These are phyloP conservation scores for Ciona savignyi DNA, from an alignment of 23 tunicate species.

Conservation along the genomic window DNA sequence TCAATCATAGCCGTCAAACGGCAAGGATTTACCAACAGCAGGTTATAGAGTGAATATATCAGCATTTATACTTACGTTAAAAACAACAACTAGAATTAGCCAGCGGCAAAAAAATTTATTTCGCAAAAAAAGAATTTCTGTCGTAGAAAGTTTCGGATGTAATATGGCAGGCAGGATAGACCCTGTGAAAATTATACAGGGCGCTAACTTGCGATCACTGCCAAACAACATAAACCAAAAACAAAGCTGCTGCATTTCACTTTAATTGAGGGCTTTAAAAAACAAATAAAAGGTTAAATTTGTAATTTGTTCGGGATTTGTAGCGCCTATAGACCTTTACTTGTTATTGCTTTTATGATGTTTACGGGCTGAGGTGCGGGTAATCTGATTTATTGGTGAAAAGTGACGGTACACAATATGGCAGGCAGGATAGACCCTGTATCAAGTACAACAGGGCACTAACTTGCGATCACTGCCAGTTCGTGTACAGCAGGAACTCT, in stretches of 20 bases:
- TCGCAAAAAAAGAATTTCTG: not conserved
- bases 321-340: no score
- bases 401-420: constrained; percentile 28
- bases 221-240: constrained; percentile 20
- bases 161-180: constrained; percentile 86
- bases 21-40: no score
- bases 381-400: no score
- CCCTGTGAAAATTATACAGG: constrained; percentile 65
- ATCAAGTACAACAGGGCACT: constrained; percentile 71
- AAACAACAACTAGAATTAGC: not conserved
- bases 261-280: no score
- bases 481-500: no score
- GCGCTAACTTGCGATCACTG: constrained; percentile 99
- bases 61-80: no score
- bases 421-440: constrained; percentile 94
- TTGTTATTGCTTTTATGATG: no score
- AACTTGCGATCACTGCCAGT: constrained; percentile 98
- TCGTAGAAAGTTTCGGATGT: constrained; percentile 11
- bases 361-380: no score
- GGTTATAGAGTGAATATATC: no score
- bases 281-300: no score
- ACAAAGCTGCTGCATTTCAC: no score
- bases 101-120: not conserved
- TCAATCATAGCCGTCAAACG: constrained; percentile 96
- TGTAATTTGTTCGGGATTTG: no score